A percentile compares a stretch with the other conserved stretches of the same genome.
phyloP scores from a whole-genome alignment of 2,113 vertebrate genomes.

The Corythornis madagascariensis region DNA sequence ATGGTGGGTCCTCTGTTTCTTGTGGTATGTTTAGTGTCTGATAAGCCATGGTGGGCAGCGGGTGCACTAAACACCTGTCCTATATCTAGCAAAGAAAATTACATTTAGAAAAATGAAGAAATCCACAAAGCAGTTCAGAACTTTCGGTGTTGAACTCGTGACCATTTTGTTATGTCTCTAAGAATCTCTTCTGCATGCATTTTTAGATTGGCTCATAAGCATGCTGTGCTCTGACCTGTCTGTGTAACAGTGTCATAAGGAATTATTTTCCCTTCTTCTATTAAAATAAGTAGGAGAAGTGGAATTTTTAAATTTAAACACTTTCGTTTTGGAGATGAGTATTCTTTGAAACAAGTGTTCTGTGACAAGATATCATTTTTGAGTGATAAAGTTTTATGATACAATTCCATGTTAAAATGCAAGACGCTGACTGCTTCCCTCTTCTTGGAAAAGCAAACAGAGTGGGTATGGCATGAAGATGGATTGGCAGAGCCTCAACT shows the following conservation, averaged over 20 bases:
- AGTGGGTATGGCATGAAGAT: not conserved
- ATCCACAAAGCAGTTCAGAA: not conserved
- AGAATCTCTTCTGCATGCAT: not conserved
- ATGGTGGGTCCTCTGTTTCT: not conserved
- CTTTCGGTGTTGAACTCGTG: not conserved
- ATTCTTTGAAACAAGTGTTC: not conserved
- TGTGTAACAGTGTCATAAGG: not conserved
- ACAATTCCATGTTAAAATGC: not conserved
- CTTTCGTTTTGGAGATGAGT: not conserved
- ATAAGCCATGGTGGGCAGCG: not conserved
- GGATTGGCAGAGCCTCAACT: not conserved
- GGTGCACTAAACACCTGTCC: not conserved
- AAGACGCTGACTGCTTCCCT: not conserved
- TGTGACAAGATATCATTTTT: not conserved
- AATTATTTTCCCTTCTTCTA: not conserved
- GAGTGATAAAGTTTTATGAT: not conserved
- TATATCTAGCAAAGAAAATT: not conserved
- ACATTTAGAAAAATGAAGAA: not conserved
- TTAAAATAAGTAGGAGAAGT: not conserved
- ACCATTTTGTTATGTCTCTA: not conserved
- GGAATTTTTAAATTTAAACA: not conserved
- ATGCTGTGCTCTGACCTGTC: not conserved
- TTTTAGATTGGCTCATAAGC: not conserved
- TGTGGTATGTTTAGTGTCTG: not conserved
- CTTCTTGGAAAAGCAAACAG: not conserved